A percentile compares a stretch with the other conserved stretches of the same genome.
These are phyloP conservation scores for Trachurus trachurus DNA, from an alignment of 2,797 vertebrate species.

Conservation along the genomic window DNA sequence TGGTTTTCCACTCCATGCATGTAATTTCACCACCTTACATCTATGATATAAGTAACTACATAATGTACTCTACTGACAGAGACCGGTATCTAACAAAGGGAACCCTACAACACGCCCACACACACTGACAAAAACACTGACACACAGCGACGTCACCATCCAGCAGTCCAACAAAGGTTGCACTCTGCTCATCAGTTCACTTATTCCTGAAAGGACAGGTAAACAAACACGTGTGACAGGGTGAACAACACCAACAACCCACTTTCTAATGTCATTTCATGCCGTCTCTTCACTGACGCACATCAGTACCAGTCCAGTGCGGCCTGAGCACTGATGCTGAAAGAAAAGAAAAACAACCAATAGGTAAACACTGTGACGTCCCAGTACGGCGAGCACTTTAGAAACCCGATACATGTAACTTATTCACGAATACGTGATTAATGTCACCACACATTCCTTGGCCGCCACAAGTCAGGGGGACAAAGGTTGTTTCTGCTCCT, in stretches of 20 bases:
- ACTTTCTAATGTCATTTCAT: not conserved
- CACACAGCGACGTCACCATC: not conserved
- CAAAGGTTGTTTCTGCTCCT: conserved; percentile 54
- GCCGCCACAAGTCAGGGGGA: not conserved
- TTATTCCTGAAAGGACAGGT: not conserved
- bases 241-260: too few species aligned
- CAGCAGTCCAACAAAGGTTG: too few species aligned
- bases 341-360: not conserved
- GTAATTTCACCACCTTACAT: too few species aligned
- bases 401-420: not conserved
- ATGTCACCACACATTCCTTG: conserved; percentile 17
- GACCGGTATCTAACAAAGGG: not conserved
- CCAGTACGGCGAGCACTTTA: not conserved
- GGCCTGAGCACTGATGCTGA: not conserved
- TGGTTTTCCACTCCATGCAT: not conserved
- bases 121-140: too few species aligned
- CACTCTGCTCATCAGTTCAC: too few species aligned
- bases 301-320: too few species aligned
- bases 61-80: not conserved
- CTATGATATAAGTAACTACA: not conserved
- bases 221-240: not conserved
- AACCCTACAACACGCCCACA: not conserved
- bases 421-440: conserved; percentile 7
- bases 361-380: not conserved
- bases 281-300: not conserved